Evolutionary conservation across 1,140 invertebrate genomes (phyloP).

Genomic region (Drosophila sp.): DNA sequence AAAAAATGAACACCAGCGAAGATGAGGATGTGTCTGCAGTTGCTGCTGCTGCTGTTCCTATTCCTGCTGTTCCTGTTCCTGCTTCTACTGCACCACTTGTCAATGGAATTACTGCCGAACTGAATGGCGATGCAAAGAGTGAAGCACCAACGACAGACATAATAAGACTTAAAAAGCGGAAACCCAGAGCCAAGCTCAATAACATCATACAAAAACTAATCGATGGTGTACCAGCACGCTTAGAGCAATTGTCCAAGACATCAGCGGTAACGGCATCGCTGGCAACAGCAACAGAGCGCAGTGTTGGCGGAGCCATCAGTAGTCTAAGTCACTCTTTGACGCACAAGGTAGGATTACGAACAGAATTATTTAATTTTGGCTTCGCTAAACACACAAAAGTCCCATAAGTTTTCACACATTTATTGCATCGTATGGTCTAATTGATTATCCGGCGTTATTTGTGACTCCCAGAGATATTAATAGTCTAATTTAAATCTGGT

Average conservation of each 20-base stretch:
- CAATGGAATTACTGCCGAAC: slow-evolving; percentile 30
- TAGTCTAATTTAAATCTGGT: no score
- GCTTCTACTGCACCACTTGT: slow-evolving; percentile 21
- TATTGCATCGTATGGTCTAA: not conserved
- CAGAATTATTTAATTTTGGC: no score
- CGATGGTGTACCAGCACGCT: slow-evolving; percentile 69
- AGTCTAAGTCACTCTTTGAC: slow-evolving; percentile 65
- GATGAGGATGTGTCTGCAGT: slow-evolving; percentile 40
- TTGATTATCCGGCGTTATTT: not conserved
- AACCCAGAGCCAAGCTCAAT: slow-evolving; percentile 71
- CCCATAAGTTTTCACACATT: no score
- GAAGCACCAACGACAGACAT: slow-evolving; percentile 36
- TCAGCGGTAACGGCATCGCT: slow-evolving; percentile 24
- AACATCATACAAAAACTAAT: slow-evolving; percentile 81
- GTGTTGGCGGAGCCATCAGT: slow-evolving; percentile 58
- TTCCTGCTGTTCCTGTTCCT: not conserved
- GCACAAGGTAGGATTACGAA: slow-evolving; percentile 58
- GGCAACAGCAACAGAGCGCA: slow-evolving; percentile 37
- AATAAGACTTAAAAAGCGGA: slow-evolving; percentile 71
- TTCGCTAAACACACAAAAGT: no score
- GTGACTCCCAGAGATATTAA: no score
- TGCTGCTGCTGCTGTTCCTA: not conserved
- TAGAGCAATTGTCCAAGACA: slow-evolving; percentile 72
- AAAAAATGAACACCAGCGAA: slow-evolving; percentile 80
- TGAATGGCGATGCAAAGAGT: slow-evolving; percentile 58